Percentiles rank a stretch among this genome's conserved stretches.
phyloP scores from a whole-genome alignment of 2,888 invertebrate species.

The Mantis religiosa region DNA sequence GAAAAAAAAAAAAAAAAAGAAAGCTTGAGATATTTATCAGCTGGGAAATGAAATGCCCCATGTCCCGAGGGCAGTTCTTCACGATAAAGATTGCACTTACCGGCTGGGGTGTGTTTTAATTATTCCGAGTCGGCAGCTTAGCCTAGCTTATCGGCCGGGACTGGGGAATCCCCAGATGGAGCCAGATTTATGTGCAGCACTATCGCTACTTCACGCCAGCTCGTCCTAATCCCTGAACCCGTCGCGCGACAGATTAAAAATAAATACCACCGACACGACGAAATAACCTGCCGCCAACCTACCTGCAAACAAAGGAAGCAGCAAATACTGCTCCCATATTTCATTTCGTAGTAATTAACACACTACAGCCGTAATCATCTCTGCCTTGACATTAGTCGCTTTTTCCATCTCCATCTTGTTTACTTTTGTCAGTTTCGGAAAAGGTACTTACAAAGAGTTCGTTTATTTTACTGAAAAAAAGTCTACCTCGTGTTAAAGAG shows the following conservation, averaged over 20 bases:
- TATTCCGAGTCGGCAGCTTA: conserved; percentile 15
- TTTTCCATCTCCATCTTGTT: neutral
- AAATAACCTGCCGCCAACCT: neutral
- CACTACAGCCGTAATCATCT: neutral
- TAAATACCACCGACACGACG: neutral
- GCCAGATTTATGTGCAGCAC: conserved; percentile 20
- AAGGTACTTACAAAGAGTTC: neutral
- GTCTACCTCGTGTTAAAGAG: too few relatives aligned
- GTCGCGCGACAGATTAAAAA: neutral
- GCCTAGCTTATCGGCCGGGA: conserved; percentile 15
- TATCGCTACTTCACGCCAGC: conserved; percentile 14
- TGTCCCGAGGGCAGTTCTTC: neutral
- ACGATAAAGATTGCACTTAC: conserved; percentile 14
- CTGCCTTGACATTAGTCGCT: neutral
- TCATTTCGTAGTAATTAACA: neutral
- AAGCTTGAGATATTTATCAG: neutral
- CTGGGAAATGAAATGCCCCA: neutral
- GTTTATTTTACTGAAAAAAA: too few relatives aligned
- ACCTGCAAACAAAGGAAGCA: neutral
- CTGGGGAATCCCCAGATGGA: conserved; percentile 16
- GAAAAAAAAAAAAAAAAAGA: neutral
- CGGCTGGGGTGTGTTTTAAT: conserved; percentile 12
- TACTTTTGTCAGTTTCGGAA: neutral
- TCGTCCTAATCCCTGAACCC: conserved; percentile 2
- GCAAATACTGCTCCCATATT: neutral